Evolutionary conservation across 2,888 invertebrate species (phyloP).

Genomic region (Myopa tessellatipennis): DNA sequence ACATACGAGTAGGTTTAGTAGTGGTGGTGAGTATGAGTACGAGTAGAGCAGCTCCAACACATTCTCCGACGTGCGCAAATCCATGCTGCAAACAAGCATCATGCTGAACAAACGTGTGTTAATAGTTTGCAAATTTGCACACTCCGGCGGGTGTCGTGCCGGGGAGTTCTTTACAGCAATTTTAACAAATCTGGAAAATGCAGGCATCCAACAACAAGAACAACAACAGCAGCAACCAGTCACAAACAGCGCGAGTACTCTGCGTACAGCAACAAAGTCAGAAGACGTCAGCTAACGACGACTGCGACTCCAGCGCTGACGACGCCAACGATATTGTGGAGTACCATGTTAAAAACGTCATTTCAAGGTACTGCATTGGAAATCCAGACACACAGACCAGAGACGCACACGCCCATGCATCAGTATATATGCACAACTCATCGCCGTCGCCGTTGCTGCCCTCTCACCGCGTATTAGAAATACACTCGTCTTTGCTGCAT

Average conservation of each 20-base stretch:
- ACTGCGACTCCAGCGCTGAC: background rate
- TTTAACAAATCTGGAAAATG: constrained; percentile 37
- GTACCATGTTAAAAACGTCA: constrained; percentile 1
- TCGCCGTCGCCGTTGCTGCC: background rate
- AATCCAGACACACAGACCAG: background rate
- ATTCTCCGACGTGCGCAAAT: background rate
- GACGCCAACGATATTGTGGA: background rate
- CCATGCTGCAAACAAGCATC: constrained; percentile 10
- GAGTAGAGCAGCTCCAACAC: background rate
- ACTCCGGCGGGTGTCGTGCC: constrained; percentile 24
- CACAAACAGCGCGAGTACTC: background rate
- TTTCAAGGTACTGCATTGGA: constrained; percentile 14
- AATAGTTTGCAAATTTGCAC: constrained; percentile 41
- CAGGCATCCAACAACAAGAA: constrained; percentile 2
- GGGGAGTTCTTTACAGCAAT: constrained; percentile 36
- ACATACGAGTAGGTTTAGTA: no score
- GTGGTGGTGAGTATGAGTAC: background rate
- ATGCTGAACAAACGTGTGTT: constrained; percentile 25
- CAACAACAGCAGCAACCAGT: constrained; percentile 5
- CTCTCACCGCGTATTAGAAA: background rate
- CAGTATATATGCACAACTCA: background rate
- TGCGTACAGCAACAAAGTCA: constrained; percentile 2
- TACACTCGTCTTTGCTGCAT: background rate
- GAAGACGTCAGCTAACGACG: background rate
- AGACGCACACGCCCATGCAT: background rate